Conservation (phyloP, 2,888 invertebrate genomes). For the Xestobium rufovillosum region DNA sequence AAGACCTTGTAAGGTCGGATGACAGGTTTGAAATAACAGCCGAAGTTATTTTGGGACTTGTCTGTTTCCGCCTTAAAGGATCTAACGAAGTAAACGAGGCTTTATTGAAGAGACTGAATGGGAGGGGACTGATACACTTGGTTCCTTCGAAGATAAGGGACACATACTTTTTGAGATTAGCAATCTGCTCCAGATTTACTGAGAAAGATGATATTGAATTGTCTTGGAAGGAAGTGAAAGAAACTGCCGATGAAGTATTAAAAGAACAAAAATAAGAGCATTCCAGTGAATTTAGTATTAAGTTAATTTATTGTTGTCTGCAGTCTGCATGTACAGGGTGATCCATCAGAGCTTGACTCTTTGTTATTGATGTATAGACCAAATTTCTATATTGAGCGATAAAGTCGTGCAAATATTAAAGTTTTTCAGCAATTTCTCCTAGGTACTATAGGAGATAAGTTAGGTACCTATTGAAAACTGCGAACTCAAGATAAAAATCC, state of each 20-base stretch:
- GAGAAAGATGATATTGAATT: conserved; percentile 73
- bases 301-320: no score
- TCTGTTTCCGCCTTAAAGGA: conserved; percentile 91
- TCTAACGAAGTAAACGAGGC: conserved; percentile 75
- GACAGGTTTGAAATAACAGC: conserved; percentile 81
- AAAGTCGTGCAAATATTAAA: no score
- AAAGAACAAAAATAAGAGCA: conserved; percentile 24
- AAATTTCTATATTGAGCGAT: no score
- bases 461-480: no score
- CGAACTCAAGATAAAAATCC: no score
- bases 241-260: conserved; percentile 63
- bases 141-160: conserved; percentile 85
- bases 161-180: conserved; percentile 79
- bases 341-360: no score
- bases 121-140: conserved; percentile 83
- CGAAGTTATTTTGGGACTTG: conserved; percentile 88
- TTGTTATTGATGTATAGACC: no score
- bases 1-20: conserved; percentile 65
- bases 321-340: no score
- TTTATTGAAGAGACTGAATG: conserved; percentile 77
- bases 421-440: no score
- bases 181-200: conserved; percentile 80
- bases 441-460: no score
- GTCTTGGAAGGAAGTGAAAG: conserved; percentile 81
- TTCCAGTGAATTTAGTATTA: no score